phyloP scores from a whole-genome alignment of 2,888 invertebrate genomes.

The Busseola fusca region DNA sequence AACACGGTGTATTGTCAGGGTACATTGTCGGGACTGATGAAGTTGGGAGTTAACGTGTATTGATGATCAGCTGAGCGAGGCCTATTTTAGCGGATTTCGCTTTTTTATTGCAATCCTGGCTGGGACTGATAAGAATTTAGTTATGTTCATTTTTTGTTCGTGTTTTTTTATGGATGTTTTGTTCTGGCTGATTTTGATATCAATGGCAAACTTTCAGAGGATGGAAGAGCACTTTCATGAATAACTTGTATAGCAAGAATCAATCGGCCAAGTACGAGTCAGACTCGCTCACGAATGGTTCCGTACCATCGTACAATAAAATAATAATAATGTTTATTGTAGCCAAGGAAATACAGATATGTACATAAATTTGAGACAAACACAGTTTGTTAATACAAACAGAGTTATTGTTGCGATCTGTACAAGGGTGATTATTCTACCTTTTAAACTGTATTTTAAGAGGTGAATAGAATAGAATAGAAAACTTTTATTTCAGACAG shows the following conservation, averaged over 20 bases:
- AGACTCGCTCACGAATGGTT: no score
- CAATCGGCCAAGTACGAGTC: no score
- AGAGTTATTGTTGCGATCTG: no score
- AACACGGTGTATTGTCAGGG: constrained; percentile 55
- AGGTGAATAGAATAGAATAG: no score
- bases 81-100: constrained; percentile 7
- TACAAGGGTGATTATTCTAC: no score
- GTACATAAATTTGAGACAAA: no score
- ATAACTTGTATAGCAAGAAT: background rate
- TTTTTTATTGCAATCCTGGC: constrained; percentile 39
- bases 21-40: constrained; percentile 48
- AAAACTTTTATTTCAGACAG: no score
- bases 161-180: background rate
- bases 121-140: constrained; percentile 17
- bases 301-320: no score
- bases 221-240: background rate
- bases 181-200: background rate
- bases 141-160: background rate
- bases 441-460: no score
- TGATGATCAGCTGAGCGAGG: constrained; percentile 36
- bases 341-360: no score
- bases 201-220: background rate
- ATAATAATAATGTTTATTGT: no score
- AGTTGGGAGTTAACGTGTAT: constrained; percentile 40
- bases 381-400: no score